Base-by-base conservation (phyloP, 1,140 invertebrate genomes). In the Lepidurus packardi region DNA sequence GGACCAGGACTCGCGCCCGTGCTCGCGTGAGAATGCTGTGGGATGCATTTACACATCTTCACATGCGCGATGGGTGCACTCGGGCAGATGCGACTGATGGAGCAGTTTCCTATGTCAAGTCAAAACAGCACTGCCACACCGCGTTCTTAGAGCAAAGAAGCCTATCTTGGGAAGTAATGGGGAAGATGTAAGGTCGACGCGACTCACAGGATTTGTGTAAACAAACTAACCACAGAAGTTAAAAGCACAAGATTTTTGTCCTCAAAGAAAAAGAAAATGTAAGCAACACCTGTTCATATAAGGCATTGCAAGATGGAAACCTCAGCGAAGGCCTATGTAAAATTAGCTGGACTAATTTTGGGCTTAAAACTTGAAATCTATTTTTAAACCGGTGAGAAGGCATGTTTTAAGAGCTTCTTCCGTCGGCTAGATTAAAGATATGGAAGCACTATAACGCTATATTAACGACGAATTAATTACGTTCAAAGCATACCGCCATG, bases 51-150 rank as follows among this genome's bases (percentile, higher is more conserved):
- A 65, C 53, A 21, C 53, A 65, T 65, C 53, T 21, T 65, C 53
- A 65, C 53, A 65, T 65, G 53, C 53, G 53, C 53, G 53, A 65
- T 65, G 53, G 53, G 53, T 65, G 53, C 53, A 65, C 53, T 21
- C 53, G 21, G 53, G 53, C 53, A 13, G 21, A 7, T 13, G 53
- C 16, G 13, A 65, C n/a, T 21, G 53, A 65, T 16, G 53, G 21
- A 65, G 21, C 16, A 21, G 53, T 65, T 65, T 16, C 53, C 45
- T 21, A 34, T 34, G 34, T 34, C 53, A 7, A 65, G 53, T 65
- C 53, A 65, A 65, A 65, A 65, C 53, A 65, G 53, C 53, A 65
- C 53, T n/a, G 53, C 16, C 53, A 65, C 53, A 65, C 53, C 53
- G 8, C 16, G 53, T 65, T 65, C 16, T 65, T n/a, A 65, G 21